Evolutionary conservation across 2,888 invertebrate genomes (phyloP).

Genomic region (Polylopha cassiicola): DNA sequence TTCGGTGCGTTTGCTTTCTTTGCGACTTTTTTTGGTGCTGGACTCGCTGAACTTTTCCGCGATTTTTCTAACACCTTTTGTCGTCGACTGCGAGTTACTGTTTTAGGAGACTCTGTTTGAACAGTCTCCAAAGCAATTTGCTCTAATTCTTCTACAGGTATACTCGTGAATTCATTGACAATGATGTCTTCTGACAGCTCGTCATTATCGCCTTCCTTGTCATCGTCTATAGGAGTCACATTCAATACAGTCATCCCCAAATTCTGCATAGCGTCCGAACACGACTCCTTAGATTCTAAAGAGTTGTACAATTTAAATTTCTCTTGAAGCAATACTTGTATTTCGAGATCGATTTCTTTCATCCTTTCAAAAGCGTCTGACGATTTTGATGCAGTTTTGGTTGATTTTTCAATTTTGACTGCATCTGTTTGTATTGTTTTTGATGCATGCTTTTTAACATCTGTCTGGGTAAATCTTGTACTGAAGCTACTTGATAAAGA

Average conservation of each 20-base stretch:
- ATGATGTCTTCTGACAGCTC: slow-evolving; percentile 48
- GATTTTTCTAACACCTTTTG: slow-evolving; percentile 36
- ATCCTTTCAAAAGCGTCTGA: slow-evolving; percentile 72
- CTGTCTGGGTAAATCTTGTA: slow-evolving; percentile 46
- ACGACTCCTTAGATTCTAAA: slow-evolving; percentile 55
- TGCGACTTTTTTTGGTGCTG: slow-evolving; percentile 32
- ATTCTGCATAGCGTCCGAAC: slow-evolving; percentile 44
- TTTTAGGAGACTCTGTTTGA: slow-evolving; percentile 29
- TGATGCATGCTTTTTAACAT: slow-evolving; percentile 33
- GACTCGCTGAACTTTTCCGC: slow-evolving; percentile 42
- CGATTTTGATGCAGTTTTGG: slow-evolving; percentile 32
- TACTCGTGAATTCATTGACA: slow-evolving; percentile 56
- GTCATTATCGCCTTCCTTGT: slow-evolving; percentile 28
- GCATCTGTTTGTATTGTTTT: slow-evolving; percentile 52
- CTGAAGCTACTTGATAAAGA: slow-evolving; percentile 29
- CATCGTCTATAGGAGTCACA: slow-evolving; percentile 40
- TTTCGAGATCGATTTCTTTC: slow-evolving; percentile 78
- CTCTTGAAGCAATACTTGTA: slow-evolving; percentile 75
- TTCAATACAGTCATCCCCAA: slow-evolving; percentile 66
- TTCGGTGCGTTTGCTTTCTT: slow-evolving; percentile 52
- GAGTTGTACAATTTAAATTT: slow-evolving; percentile 76
- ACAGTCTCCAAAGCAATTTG: slow-evolving; percentile 58
- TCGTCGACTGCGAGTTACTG: slow-evolving; percentile 34
- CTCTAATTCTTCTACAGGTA: slow-evolving; percentile 64
- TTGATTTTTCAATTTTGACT: slow-evolving; percentile 30